Base-by-base conservation (phyloP, 2,888 invertebrate genomes). In the Pachydiplax longipennis region DNA sequence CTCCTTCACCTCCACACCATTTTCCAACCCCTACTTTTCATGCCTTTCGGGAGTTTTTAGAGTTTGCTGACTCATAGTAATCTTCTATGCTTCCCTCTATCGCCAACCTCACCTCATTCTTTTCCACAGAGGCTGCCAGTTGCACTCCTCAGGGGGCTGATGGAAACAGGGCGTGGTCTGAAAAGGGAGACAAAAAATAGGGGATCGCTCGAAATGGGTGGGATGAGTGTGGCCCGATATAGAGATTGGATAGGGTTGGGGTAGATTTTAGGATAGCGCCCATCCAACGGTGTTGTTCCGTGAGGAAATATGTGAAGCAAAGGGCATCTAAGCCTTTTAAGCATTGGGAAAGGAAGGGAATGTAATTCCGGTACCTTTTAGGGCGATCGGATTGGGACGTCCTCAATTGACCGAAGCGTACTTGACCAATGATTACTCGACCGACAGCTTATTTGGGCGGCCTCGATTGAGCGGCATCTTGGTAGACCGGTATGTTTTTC, bases 81-180 rank as follows among this genome's bases (percentile, higher is more conserved):
- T 83, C 58, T 83, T 15, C 31, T 31, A 44, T 44, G n/a, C 58
- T 83, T 61, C 83, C 35, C 58, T 83, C 58, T 83, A 58, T 83
- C 65, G 83, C 83, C 0, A 35, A 35, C 53, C 35, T 8, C 83
- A 18, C 35, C 65, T n/a, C 81, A n/a, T n/a, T n/a, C 40, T n/a
- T 35, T 48, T 35, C 58, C 83, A 83, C 83, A 37, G 87, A 35
- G 61, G 87, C 87, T 87, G 87, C 61, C 87, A 87, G 87, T 61
- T 53, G 53, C 87, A 87, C 83, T 35, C 83, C 44, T 58, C 22
- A 12, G 15, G 37, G 65, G 87, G 87, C 25, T 35, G 61, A 87
- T 87, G 87, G 87, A 87, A 87, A 65, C 87, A 40, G 37, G 87
- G 87, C 87, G 87, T 87, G 61, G 87, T 31, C 87, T 83, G 10